Evolutionary conservation across 92 coral and sea anemone species (phyloP).

Genomic region (Scolanthus callimorphus): DNA sequence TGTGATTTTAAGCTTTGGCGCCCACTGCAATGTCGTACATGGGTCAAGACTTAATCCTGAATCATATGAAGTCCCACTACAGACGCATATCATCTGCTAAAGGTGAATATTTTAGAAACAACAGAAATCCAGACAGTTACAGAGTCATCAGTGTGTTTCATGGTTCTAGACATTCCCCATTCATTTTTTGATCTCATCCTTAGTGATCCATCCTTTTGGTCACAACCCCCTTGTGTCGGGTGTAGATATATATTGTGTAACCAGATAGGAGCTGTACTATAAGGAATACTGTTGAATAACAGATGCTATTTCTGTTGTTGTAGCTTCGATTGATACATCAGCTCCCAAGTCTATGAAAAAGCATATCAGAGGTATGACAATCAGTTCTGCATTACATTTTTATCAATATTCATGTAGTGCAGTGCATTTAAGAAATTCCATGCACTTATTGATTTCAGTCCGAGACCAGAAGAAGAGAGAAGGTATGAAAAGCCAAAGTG

Average conservation of each 20-base stretch:
- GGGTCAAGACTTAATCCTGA: slow-evolving; percentile 70
- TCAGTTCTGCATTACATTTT: too few relatives aligned
- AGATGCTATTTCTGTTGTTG: background rate
- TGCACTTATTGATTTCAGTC: slow-evolving; percentile 30
- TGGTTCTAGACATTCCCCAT: too few relatives aligned
- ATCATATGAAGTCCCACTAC: slow-evolving; percentile 89
- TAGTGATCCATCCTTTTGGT: too few relatives aligned
- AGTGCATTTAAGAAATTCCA: background rate
- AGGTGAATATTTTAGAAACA: too few relatives aligned
- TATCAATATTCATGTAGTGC: too few relatives aligned
- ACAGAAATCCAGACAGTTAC: too few relatives aligned
- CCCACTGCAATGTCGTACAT: slow-evolving; percentile 77
- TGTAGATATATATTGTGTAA: too few relatives aligned
- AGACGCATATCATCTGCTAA: slow-evolving; percentile 70
- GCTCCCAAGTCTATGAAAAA: slow-evolving; percentile 81
- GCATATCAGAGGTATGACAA: slow-evolving; percentile 81
- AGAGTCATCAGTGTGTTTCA: too few relatives aligned
- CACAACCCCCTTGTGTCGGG: too few relatives aligned
- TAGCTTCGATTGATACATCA: slow-evolving; percentile 85
- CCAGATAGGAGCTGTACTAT: too few relatives aligned
- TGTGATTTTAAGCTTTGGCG: slow-evolving; percentile 48
- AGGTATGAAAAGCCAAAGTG: slow-evolving; percentile 23
- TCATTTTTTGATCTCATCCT: too few relatives aligned
- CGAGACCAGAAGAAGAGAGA: slow-evolving; percentile 59
- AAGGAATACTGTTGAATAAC: too few relatives aligned